Conservation (phyloP, 2,888 invertebrate species). For the Eretmocerus hayati region DNA sequence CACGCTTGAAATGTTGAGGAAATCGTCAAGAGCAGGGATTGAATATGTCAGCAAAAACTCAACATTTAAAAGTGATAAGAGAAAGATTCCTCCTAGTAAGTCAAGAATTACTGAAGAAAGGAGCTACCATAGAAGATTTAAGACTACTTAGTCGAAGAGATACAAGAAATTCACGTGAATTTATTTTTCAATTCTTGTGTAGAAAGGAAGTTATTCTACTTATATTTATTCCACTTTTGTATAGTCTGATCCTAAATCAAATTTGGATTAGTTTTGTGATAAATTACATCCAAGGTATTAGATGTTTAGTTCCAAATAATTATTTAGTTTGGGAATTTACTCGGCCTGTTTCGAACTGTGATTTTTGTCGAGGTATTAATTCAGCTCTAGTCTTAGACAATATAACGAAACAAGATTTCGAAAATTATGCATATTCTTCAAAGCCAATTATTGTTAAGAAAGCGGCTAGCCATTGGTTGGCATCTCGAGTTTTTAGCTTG, state of each 20-base stretch:
- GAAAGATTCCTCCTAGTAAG: conserved; percentile 30
- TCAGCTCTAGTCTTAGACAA: conserved; percentile 64
- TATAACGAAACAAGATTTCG: conserved; percentile 62
- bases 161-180: conserved; percentile 15
- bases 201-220: conserved; percentile 21
- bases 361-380: conserved; percentile 65
- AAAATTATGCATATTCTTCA: conserved; percentile 68
- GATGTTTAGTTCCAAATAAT: conserved; percentile 77
- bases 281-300: conserved; percentile 40
- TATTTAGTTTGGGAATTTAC: conserved; percentile 83
- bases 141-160: conserved; percentile 20
- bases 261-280: conserved; percentile 29
- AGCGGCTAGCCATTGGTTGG: conserved; percentile 71
- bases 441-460: conserved; percentile 73
- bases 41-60: conserved; percentile 26
- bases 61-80: conserved; percentile 27
- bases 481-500: conserved; percentile 60
- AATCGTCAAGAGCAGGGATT: conserved; percentile 7
- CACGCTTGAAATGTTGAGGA: conserved; percentile 18
- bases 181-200: conserved; percentile 4
- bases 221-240: conserved; percentile 29
- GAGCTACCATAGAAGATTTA: conserved; percentile 30
- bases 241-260: conserved; percentile 29
- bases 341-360: conserved; percentile 74
- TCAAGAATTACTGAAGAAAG: conserved; percentile 30